These are phyloP conservation scores for Pygathrix nemaeus DNA, from an alignment of 2,113 vertebrate genomes.

Conservation along the genomic window DNA sequence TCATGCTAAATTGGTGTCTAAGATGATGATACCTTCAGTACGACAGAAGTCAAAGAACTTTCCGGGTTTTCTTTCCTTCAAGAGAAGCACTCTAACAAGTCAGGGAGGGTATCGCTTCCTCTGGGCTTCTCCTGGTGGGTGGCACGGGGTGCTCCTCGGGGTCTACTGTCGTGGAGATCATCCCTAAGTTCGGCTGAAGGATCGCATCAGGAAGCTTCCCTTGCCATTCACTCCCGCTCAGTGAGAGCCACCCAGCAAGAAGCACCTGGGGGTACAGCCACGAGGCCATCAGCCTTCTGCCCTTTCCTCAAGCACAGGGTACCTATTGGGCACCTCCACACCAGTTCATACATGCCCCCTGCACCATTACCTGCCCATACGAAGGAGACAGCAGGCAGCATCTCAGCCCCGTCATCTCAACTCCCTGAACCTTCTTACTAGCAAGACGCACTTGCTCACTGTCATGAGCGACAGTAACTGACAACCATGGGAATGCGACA, in stretches of 20 bases:
- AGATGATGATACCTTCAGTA: fast-evolving
- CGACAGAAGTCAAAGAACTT: too few species aligned
- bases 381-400: not conserved
- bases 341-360: not conserved
- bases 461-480: not conserved
- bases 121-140: not conserved
- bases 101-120: not conserved
- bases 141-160: not conserved
- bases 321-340: not conserved
- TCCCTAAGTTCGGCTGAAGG: not conserved
- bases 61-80: not conserved
- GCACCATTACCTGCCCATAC: not conserved
- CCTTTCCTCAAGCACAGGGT: not conserved
- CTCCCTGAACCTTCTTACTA: not conserved
- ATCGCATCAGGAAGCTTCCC: not conserved
- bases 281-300: not conserved
- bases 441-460: not conserved
- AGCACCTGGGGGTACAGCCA: not conserved
- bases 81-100: not conserved
- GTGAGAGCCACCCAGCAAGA: too few species aligned
- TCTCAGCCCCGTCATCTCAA: not conserved
- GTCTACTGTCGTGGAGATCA: not conserved
- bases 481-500: not conserved
- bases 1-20: not conserved
- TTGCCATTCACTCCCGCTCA: not conserved